Conservation (phyloP, 37 sponge, comb jelly and placozoan species). For the Cliona cf. orientalis region DNA sequence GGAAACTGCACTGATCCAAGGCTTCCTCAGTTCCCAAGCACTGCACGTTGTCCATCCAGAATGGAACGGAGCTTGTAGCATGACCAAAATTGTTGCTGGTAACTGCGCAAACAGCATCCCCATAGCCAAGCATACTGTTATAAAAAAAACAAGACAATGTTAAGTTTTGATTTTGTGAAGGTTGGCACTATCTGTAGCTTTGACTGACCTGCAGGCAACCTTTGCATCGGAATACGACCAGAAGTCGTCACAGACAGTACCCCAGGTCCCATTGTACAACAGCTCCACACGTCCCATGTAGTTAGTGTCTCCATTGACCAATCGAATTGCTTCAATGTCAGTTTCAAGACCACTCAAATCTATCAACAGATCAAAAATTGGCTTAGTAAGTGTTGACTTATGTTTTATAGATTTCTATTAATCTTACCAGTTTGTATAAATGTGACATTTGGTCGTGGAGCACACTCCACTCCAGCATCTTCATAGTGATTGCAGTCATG, state of each 20-base stretch:
- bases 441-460: too few relatives aligned
- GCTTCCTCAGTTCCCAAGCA: slow-evolving; percentile 19
- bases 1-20: slow-evolving; percentile 24
- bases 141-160: too few relatives aligned
- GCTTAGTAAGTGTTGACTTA: too few relatives aligned
- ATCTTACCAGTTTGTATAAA: too few relatives aligned
- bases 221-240: slow-evolving; percentile 23
- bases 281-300: slow-evolving; percentile 33
- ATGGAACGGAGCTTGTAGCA: background rate
- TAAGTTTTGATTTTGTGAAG: too few relatives aligned
- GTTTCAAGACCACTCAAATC: too few relatives aligned
- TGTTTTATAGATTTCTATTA: too few relatives aligned
- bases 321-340: slow-evolving; percentile 15
- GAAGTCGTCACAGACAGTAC: slow-evolving; percentile 19
- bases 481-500: too few relatives aligned
- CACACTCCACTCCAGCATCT: too few relatives aligned
- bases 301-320: slow-evolving; percentile 3
- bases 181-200: too few relatives aligned
- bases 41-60: slow-evolving; percentile 21
- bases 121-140: slow-evolving; percentile 37
- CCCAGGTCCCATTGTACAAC: slow-evolving; percentile 34
- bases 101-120: slow-evolving; percentile 6
- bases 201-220: slow-evolving; percentile 53
- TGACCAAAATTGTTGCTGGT: background rate
- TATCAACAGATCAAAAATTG: too few relatives aligned